These are phyloP conservation scores for Galagoides demidoff DNA, from an alignment of 2,797 vertebrate species.

Conservation along the genomic window DNA sequence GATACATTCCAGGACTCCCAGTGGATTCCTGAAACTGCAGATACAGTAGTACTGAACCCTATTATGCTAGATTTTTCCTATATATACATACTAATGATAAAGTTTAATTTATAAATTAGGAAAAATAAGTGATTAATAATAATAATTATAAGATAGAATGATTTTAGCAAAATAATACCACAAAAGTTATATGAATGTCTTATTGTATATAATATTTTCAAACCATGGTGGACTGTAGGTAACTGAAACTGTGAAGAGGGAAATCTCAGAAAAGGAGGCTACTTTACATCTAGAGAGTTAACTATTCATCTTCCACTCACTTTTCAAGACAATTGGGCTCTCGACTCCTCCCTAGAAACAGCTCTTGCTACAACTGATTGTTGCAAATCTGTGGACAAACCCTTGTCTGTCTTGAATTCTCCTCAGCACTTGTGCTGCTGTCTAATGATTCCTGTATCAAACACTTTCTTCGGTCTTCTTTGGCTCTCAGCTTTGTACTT, in stretches of 20 bases:
- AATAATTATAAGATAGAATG: neutral
- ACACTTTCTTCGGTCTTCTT: neutral
- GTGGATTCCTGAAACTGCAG: neutral
- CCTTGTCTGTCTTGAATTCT: neutral
- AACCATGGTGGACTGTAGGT: neutral
- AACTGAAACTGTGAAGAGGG: neutral
- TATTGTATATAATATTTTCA: neutral
- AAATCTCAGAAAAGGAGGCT: neutral
- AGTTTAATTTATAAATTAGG: neutral
- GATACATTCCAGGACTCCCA: neutral
- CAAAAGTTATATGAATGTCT: neutral
- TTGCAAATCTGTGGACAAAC: neutral
- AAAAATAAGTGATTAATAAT: neutral
- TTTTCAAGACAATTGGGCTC: neutral
- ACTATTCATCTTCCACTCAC: neutral
- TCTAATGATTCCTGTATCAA: neutral
- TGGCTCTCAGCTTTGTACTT: neutral
- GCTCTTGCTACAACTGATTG: neutral
- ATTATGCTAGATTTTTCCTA: neutral
- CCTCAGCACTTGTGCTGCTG: neutral
- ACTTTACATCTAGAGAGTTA: neutral
- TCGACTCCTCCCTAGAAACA: neutral
- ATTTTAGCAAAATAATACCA: neutral
- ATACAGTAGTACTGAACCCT: neutral
- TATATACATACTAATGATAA: neutral